These are phyloP conservation scores for Diloba caeruleocephala DNA, from an alignment of 2,888 invertebrate species.

Conservation along the genomic window DNA sequence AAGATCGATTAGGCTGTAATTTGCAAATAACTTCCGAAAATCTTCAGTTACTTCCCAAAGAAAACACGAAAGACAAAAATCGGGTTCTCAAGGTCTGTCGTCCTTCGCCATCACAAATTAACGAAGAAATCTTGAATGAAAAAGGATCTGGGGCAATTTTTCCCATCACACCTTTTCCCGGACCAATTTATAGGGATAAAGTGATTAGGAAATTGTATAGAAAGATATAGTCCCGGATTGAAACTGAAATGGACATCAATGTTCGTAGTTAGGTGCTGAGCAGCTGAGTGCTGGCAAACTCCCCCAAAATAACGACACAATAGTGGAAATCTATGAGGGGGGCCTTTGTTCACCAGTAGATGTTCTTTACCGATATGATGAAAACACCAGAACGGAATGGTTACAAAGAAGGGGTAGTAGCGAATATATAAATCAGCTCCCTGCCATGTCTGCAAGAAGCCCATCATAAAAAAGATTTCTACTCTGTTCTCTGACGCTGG, in stretches of 20 bases:
- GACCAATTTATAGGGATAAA: slow-evolving; percentile 46
- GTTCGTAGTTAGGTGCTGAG: slow-evolving; percentile 10
- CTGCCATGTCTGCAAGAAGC: no score
- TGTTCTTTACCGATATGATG: no score
- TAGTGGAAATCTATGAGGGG: no score
- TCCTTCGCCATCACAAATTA: slow-evolving; percentile 32
- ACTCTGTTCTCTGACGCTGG: no score
- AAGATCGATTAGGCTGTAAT: no score
- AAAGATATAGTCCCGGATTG: slow-evolving; percentile 29
- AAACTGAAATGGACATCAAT: slow-evolving; percentile 40
- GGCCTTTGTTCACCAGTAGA: no score
- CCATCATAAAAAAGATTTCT: no score
- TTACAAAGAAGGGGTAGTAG: no score
- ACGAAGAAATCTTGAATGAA: slow-evolving; percentile 17
- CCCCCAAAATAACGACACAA: no score
- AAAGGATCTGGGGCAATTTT: slow-evolving; percentile 42
- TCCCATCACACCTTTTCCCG: slow-evolving; percentile 45
- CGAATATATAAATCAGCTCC: no score
- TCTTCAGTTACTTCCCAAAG: slow-evolving; percentile 20
- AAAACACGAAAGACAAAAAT: slow-evolving; percentile 15
- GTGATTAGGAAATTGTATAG: slow-evolving; percentile 34
- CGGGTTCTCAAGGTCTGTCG: slow-evolving; percentile 16
- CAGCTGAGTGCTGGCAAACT: no score
- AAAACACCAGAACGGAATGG: no score
- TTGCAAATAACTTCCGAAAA: slow-evolving; percentile 11